phyloP scores from a whole-genome alignment of 2,797 vertebrate genomes.

The Ceryle rudis region DNA sequence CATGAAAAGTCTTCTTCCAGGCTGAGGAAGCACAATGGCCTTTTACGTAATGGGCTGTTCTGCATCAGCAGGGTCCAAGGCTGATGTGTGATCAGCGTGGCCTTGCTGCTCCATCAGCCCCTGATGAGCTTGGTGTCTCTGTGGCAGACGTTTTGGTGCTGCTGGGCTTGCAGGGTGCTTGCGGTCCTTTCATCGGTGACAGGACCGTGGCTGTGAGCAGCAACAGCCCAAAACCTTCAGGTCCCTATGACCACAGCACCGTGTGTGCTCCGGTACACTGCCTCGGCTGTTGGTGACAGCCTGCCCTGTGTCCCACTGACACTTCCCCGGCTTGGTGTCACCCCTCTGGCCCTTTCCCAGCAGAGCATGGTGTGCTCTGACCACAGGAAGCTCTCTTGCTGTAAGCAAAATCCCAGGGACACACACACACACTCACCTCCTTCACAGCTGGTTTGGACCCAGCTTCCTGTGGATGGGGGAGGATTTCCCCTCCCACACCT shows the following conservation, averaged over 20 bases:
- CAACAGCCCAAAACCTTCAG: background rate
- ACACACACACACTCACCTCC: fast-evolving
- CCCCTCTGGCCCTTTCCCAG: background rate
- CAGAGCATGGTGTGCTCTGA: background rate
- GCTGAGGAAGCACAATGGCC: background rate
- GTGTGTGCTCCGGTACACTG: fast-evolving
- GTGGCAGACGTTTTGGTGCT: fast-evolving
- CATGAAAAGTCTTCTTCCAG: background rate
- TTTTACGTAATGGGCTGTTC: fast-evolving
- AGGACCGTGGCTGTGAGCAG: fast-evolving
- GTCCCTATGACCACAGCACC: fast-evolving
- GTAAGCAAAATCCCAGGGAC: background rate
- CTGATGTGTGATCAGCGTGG: fast-evolving
- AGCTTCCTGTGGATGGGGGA: background rate
- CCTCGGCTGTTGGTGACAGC: background rate
- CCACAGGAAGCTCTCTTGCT: background rate
- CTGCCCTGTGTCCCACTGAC: background rate
- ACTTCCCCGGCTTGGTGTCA: fast-evolving
- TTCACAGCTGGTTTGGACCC: background rate
- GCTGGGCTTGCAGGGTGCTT: fast-evolving
- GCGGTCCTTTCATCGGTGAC: fast-evolving
- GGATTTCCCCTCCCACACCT: background rate
- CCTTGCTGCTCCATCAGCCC: too few relatives aligned
- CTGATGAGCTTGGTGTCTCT: background rate
- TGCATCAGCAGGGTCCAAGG: background rate